Evolutionary conservation across 2,113 vertebrate species (phyloP), one percentile per base, ranked within the genome.

Genomic region (Octodon degus): DNA sequence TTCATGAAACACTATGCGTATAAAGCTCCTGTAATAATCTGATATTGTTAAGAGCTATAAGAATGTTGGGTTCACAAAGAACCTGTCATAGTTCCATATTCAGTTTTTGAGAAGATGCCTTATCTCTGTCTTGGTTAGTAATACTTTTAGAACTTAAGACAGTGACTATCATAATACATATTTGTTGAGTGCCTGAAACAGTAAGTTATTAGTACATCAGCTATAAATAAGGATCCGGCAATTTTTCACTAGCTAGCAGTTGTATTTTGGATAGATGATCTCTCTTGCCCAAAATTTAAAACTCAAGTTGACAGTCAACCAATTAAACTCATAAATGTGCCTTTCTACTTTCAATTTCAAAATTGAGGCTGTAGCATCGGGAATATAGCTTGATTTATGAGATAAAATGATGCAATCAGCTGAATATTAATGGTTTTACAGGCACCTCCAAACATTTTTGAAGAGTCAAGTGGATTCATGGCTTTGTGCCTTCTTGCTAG

Each of bases 261-360:
- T 89, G 80, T 79, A 40, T 91, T 90, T 94, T 82, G 34, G 20
- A 82, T 70, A 86, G 76, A 92, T 91, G 6, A 8, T 58, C 24
- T 94, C 47, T 92, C 34, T 93, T 92, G 60, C 60, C 25, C 32
- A 0, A 95, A 93, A 95, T 80, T 96, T 77, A 89, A 93, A 89
- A 84, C 83, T 83, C 67, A 89, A 79, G 14, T 67, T 96, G 79
- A 40, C 47, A 87, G 43, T 7, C 1, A 72, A 86, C 32, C 32
- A 87, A 34, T 95, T 86, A 86, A 96, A 67, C 24, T 88, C 20
- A 58, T 81, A 85, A 87, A 90, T 90, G 32, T 0, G 95, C 1
- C 47, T 89, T 96, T 82, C 81, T 82, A 82, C n/a, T 91, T 94
- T 65, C 67, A 87, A 60, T 95, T 92, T 92, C 63, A 93, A 88